Base-by-base conservation (phyloP, 2,797 vertebrate genomes). In the Poeciliopsis turneri region DNA sequence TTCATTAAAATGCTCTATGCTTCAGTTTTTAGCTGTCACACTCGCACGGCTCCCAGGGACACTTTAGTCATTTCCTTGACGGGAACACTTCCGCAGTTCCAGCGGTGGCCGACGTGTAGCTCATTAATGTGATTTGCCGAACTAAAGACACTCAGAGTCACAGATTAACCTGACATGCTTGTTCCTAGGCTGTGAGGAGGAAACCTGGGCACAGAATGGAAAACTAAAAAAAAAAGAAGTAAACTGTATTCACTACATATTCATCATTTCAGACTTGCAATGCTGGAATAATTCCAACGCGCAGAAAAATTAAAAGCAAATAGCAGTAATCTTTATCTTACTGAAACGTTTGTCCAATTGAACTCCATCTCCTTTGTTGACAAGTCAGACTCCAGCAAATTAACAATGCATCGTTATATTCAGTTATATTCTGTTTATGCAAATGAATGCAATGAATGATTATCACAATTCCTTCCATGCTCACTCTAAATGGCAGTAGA, bases 341-440 rank as follows among this genome's bases (percentile, higher is more conserved):
- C 77, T 64, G n/a, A 72, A 76, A 79, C 68, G 18, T 57, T 57
- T 78, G 15, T 69, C 70, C 23, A 74, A 39, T 73, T 79, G 4
- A 66, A 80, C 33, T 11, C 20, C n/a, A 66, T 78, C 23, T 15
- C 23, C 68, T 74, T 82, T 77, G 41, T 51, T 77, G 69, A 53
- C 71, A 84, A 80, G 78, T 82, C 68, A 84, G 78, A 85, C 15
- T 66, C 71, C 5, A 16, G 45, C 57, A 74, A 78, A 77, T 73
- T 39, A 70, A 74, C 25, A 79, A 51, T 28, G 59, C 41, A 39
- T 57, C n/a, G 15, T 39, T 39, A 39, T 39, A 39, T 39, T 39
- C 81, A 49, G 53, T 78, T 74, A 55, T 80, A 78, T 72, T 0
- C 72, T 55, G 43, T 74, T 33, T 25, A 84, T 84, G 78, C 30